Base-by-base conservation (phyloP, 2,797 vertebrate species). In the Neosilurus mollespiculum region DNA sequence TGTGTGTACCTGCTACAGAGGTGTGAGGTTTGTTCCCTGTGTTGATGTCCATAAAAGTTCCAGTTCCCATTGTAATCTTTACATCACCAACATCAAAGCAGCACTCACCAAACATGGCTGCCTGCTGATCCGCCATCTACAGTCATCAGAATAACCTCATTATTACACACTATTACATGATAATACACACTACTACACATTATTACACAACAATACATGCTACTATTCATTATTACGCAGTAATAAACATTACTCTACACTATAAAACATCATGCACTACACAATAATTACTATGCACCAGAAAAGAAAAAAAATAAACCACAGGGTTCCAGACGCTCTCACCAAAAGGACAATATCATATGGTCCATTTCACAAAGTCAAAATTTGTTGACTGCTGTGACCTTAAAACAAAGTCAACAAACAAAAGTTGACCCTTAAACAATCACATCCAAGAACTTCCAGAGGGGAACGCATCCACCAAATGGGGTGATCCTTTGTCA, bases 21-120 rank as follows among this genome's bases (percentile, higher is more conserved):
- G 95, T 94, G 73, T 97, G 96, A 34, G 95, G 95, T 85, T 90
- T 94, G 85, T 81, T 92, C 83, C 97, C 98, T 1, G 97, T 99
- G 90, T 99, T 98, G 83, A 99, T 96, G 86, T 97, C 90, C 96
- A 98, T 94, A 91, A 99, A 99, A 9, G 97, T 96, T 54, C 98
- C 98, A 0, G 97, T 99, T 88, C 98, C 98, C 97, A 99, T 97
- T 9, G 98, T 99, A 87, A 99, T 88, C 87, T 99, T 99, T 83
- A 98, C 94, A 56, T 98, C 96, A 30, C 98, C 98, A 0, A 89
- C 88, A 14, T 96, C 93, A 89, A 98, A 99, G 91, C 98, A 98
- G 91, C 98, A 99, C 83, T 99, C 96, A 71, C 98, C 98, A 91
- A 99, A 99, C 97, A 98, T 96, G 67, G 97, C 98, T 3, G 98